Evolutionary conservation across 1,140 invertebrate species (phyloP), one percentile per base, ranked within the genome.

Genomic region (Heliconius congener): DNA sequence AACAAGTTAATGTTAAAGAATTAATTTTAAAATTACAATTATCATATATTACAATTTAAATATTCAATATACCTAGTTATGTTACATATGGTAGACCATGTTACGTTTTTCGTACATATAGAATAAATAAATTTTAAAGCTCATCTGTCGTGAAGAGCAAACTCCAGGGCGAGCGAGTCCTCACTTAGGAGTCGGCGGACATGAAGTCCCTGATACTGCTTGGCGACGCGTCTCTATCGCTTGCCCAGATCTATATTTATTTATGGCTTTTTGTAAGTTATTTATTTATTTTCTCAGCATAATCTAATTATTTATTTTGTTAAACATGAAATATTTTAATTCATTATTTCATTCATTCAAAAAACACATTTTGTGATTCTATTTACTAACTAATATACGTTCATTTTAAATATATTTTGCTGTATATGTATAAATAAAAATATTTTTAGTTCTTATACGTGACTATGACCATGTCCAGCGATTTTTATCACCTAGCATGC

Each of bases 71-170:
- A 16, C 42, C 16, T 46, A 46, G 2, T 46, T 46, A 46, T 16
- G 42, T 42, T 42, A 42, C 3, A 4, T 46, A 46, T 46, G 3
- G 42, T 46, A 46, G 42, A 46, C 4, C 42, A 46, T 46, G 3
- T 16, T 4, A 16, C 4, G 42, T 46, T 60, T 9, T 60, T 11
- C 11, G 30, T 8, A 57, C 9, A 57, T 30, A 66, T 30, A 11
- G n/a, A 39, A 37, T 37, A 39, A 72, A 13, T 2, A 57, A 16
- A 39, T 79, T 13, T 77, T 83, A 30, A 74, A 93, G 91, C 78
- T 94, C 34, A 88, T 94, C 50, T 94, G 92, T 79, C 85, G 90
- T 30, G 89, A 91, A 79, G 86, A 89, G 4, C 89, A 92, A 8
- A 90, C 80, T 1, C 91, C 92, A 0, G 90, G 89, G 0, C 84